Base-by-base conservation (phyloP, 2,113 vertebrate species). In the Prionailurus viverrinus region DNA sequence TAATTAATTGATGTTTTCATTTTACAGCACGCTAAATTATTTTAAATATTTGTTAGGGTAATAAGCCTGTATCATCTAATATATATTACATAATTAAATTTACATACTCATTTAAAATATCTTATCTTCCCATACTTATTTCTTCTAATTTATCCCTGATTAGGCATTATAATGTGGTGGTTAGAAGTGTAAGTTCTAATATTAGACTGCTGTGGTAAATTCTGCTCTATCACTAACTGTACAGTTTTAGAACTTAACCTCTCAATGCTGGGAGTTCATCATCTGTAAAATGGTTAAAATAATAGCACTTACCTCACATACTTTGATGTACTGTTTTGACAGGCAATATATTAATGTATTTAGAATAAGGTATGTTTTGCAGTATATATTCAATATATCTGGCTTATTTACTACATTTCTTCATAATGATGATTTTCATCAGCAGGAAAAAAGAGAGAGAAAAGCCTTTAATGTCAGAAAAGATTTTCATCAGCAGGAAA, bases 41-140 rank as follows among this genome's bases (percentile, higher is more conserved):
- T 63, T 1, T 51, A 31, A 63, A 8, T 90, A 78, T 83, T 87
- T 89, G 29, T 74, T 87, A 89, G 74, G 55, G 23, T 80, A 86
- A 65, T 65, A 93, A 97, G 91, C 8, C 8, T 93, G 51, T 61
- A 68, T 29, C 19, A 27, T 23, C 29, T 78, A 66, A 76, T 55
- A 89, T 63, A 76, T 89, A 69, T 66, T 51, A 7, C 7, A 68
- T 78, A 66, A 81, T 74, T 97, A 12, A 80, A 36, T 69, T 90
- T 92, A 63, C 6, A 69, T 61, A 85, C 3, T 85, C 23, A 66
- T 81, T 94, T 95, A 92, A 89, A 90, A 93, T 81, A 66, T 53
- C 7, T 89, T 74, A 71, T 58, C 5, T 90, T 82, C 23, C 3
- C 14, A 19, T 78, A 39, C 6, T 82, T 87, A 51, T 76, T 93